Conservation (phyloP, 2,888 invertebrate species). For the Sepioteuthis lessoniana region DNA sequence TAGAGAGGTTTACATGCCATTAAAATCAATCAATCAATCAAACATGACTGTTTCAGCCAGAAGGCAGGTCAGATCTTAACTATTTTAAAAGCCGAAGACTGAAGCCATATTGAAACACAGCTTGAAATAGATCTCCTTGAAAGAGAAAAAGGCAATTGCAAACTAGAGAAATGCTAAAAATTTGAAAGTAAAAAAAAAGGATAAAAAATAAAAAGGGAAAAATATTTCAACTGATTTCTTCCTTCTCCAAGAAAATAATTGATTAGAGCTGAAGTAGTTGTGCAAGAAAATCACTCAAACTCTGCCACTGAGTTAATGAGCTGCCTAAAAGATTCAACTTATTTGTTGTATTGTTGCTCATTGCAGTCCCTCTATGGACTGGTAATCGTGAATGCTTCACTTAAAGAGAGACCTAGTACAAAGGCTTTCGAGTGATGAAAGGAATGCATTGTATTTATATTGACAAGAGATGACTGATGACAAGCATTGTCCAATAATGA, state of each 20-base stretch:
- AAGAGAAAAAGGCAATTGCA: no score
- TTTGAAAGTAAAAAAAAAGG: not conserved
- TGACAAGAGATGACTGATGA: no score
- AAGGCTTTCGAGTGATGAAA: not conserved
- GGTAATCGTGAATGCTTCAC: not conserved
- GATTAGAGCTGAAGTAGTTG: not conserved
- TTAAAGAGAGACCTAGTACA: not conserved
- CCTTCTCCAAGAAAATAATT: not conserved
- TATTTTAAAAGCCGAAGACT: not conserved
- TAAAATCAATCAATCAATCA: no score
- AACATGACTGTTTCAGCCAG: no score
- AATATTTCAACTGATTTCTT: not conserved
- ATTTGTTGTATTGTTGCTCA: no score
- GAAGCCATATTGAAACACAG: not conserved
- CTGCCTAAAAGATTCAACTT: not conserved
- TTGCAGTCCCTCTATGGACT: not conserved
- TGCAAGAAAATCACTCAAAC: not conserved
- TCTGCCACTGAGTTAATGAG: not conserved
- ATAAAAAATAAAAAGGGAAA: not conserved
- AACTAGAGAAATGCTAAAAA: not conserved
- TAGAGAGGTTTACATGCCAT: no score
- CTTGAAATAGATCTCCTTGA: no score
- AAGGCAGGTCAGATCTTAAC: no score
- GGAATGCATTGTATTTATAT: not conserved
- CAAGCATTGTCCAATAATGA: no score